Conservation (phyloP, 2,113 vertebrate genomes). For the Gallinago media region DNA sequence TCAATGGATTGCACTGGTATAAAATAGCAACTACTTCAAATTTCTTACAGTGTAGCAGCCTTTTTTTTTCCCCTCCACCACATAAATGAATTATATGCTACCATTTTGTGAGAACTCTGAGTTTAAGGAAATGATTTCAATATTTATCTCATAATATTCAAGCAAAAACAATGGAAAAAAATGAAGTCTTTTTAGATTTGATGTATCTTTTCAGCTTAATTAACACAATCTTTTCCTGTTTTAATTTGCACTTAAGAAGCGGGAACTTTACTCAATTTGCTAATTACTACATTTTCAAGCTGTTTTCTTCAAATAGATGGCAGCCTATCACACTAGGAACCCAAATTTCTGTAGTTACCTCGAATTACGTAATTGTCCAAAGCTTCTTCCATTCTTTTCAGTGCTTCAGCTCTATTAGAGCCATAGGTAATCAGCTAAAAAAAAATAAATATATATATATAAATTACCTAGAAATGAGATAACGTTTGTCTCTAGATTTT, state of each 20-base stretch:
- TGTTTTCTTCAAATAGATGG: conserved; percentile 71
- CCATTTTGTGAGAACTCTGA: neutral
- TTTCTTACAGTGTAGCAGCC: neutral
- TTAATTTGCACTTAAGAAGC: conserved; percentile 81
- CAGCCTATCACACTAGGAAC: conserved; percentile 75
- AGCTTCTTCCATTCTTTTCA: conserved; percentile 89
- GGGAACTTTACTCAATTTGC: conserved; percentile 81
- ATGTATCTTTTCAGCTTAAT: conserved; percentile 59
- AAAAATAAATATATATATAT: neutral
- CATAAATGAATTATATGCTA: neutral
- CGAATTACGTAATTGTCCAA: conserved; percentile 95
- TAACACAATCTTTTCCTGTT: conserved; percentile 71
- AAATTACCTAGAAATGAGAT: neutral
- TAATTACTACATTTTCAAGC: conserved; percentile 84
- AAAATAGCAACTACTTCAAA: neutral
- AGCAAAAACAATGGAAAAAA: neutral
- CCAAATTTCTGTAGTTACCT: conserved; percentile 82
- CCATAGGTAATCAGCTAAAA: conserved; percentile 91
- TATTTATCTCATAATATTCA: neutral
- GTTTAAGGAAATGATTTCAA: neutral
- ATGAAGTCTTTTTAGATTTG: conserved; percentile 37
- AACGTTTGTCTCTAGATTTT: neutral
- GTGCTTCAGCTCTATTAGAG: conserved; percentile 87
- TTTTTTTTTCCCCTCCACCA: neutral
- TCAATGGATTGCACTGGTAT: neutral